Base-by-base conservation (phyloP, 30 jellyfish, hydroid and myxozoan genomes). In the Calvadosia cruxmelitensis region DNA sequence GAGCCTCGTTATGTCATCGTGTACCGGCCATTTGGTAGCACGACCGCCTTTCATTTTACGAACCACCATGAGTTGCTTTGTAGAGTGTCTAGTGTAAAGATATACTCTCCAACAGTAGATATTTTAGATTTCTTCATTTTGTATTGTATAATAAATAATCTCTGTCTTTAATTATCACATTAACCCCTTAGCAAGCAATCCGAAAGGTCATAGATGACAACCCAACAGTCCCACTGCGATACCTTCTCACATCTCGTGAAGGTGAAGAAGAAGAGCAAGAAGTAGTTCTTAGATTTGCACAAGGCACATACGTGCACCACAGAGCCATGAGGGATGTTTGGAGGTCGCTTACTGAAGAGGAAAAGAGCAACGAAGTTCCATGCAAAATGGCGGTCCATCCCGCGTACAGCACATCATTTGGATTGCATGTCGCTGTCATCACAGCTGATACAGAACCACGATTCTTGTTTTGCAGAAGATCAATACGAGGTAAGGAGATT, bases 261-360 rank as follows among this genome's bases (percentile, higher is more conserved):
- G 94, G 94, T 28, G 86, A 73, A 49, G 67, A 49, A 0, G 94
- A 82, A 50, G 70, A 66, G 69, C 94, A 82, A 63, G 86, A 73
- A 49, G 64, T 82, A 1, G 51, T 63, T 25, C 84, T 82, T 35
- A 35, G 64, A 25, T 82, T 52, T 68, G 83, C 81, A 0, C 87
- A 82, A 51, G 94, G 94, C 10, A 82, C 94, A n/a, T 82, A 82
- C 50, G 94, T 82, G 1, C 94, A 82, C 33, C 94, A 82, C 67
- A 24, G 94, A 35, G 87, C 88, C 1, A 82, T 82, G 94, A 42
- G 94, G 31, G 94, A 82, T 52, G 70, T 82, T 2, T 82, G 94
- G 94, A 50, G 84, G n/a, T 52, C 69, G 63, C 75, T 82, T 33
- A 68, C 81, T 64, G 83, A 77, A 3, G 71, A 73, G 27, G 87